A percentile compares a stretch with the other conserved stretches of the same genome.
Conservation (phyloP, 2,113 vertebrate species). For the Percopsis transmontana region DNA sequence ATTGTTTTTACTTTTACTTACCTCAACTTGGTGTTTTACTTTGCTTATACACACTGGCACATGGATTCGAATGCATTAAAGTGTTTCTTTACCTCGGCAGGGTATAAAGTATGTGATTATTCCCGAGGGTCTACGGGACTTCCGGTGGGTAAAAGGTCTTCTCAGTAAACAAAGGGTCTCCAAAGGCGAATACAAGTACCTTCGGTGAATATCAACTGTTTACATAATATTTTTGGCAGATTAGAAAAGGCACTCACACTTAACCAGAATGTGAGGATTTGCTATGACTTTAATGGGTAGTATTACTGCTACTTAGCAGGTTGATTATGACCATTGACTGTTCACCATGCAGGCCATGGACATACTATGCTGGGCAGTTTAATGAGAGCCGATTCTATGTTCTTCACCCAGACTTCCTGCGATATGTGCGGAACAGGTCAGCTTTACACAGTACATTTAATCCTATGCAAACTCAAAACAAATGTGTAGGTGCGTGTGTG, state of each 20-base stretch:
- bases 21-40: background rate
- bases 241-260: background rate
- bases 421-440: slow-evolving; percentile 90
- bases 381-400: slow-evolving; percentile 78
- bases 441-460: background rate
- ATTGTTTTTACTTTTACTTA: no score
- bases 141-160: slow-evolving; percentile 67
- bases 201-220: slow-evolving; percentile 43
- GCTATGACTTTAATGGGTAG: background rate
- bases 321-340: slow-evolving; percentile 1
- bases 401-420: slow-evolving; percentile 85
- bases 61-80: no score
- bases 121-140: slow-evolving; percentile 74
- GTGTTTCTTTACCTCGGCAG: slow-evolving; percentile 40
- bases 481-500: background rate
- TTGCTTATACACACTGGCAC: background rate
- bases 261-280: background rate
- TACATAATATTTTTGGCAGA: background rate
- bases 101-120: slow-evolving; percentile 77
- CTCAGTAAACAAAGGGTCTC: slow-evolving; percentile 35
- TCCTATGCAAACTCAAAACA: background rate
- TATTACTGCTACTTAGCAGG: background rate
- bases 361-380: slow-evolving; percentile 70
- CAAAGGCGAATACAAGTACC: slow-evolving; percentile 8
- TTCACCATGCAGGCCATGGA: slow-evolving; percentile 62